Conservation (phyloP, 2,888 invertebrate genomes). For the Vannuccia rotundouncinata region DNA sequence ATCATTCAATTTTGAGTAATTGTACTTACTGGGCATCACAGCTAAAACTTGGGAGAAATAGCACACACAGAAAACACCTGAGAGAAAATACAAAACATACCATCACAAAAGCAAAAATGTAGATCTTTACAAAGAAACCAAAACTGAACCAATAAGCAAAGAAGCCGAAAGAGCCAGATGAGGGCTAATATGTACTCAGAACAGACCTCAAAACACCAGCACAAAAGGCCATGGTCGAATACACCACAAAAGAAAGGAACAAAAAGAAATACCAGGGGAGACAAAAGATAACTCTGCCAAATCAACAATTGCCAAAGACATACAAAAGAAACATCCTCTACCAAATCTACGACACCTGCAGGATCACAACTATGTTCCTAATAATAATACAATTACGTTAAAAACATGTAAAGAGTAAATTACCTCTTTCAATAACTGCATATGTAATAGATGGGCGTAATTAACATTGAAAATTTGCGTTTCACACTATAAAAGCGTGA, state of each 20-base stretch:
- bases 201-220: not conserved
- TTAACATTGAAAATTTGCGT: no score
- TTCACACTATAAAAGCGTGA: no score
- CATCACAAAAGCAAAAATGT: not conserved
- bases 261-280: not conserved
- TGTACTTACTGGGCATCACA: no score
- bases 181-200: not conserved
- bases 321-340: not conserved
- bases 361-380: conserved; percentile 17
- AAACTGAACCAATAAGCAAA: not conserved
- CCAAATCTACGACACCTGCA: not conserved
- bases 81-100: not conserved
- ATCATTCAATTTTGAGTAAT: no score
- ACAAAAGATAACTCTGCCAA: not conserved
- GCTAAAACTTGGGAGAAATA: no score
- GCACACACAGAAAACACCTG: not conserved
- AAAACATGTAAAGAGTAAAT: no score
- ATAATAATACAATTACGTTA: conserved; percentile 21
- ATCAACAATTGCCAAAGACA: not conserved
- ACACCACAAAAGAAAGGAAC: not conserved
- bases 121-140: not conserved
- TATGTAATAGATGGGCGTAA: no score
- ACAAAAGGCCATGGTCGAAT: not conserved
- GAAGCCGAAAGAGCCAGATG: not conserved
- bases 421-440: no score